Evolutionary conservation across 2,888 invertebrate genomes (phyloP).

Genomic region (Auanema sp.): DNA sequence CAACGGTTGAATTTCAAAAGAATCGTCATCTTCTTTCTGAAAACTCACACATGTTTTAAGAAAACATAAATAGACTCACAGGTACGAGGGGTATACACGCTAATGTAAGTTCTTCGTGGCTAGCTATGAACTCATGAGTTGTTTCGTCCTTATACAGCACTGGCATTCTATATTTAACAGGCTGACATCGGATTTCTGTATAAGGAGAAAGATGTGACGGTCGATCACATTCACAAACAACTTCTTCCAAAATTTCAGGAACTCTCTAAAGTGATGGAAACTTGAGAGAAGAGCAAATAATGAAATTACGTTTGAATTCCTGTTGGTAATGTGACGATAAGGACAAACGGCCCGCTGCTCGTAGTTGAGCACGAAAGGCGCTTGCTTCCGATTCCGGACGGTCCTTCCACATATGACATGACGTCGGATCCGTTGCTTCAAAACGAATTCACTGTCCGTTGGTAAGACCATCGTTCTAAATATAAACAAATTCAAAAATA

Average conservation of each 20-base stretch:
- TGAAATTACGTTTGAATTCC: constrained; percentile 21
- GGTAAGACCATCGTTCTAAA: constrained; percentile 21
- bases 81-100: constrained; percentile 29
- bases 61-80: constrained; percentile 17
- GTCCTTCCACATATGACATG: constrained; percentile 30
- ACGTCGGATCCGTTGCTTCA: constrained; percentile 14
- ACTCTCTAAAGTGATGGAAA: constrained; percentile 23
- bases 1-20: too few species aligned
- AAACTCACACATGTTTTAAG: not conserved
- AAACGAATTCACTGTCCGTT: constrained; percentile 13
- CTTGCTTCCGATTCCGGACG: not conserved
- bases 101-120: constrained; percentile 24
- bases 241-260: constrained; percentile 26
- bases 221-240: constrained; percentile 26
- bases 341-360: constrained; percentile 29
- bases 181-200: constrained; percentile 28
- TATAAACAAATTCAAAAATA: not conserved
- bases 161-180: constrained; percentile 28
- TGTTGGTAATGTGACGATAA: constrained; percentile 22
- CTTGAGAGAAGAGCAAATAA: constrained; percentile 2
- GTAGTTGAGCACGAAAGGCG: constrained; percentile 11
- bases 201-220: constrained; percentile 35
- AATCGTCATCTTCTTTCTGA: constrained; percentile 15
- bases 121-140: constrained; percentile 10
- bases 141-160: constrained; percentile 21